Conservation (phyloP, 2,888 invertebrate species). For the Brenthis ino region DNA sequence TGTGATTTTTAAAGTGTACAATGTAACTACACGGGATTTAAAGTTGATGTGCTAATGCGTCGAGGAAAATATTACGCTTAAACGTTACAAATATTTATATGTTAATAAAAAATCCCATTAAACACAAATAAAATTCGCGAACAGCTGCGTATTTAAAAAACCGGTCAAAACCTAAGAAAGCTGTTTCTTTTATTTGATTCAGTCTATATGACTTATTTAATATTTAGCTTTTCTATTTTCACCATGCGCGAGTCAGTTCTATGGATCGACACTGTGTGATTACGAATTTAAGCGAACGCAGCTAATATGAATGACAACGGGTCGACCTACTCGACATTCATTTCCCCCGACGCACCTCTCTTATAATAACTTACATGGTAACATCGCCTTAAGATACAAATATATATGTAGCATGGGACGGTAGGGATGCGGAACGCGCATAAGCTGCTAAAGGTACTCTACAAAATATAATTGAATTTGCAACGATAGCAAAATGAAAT, state of each 20-base stretch:
- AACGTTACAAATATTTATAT: not conserved
- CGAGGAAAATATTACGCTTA: too few species aligned
- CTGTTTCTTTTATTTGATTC: too few species aligned
- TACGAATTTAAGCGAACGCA: conserved; percentile 79
- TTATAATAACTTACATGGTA: conserved; percentile 80
- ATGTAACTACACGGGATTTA: conserved; percentile 39
- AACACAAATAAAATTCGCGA: too few species aligned
- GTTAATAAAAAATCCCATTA: not conserved
- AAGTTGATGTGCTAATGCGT: conserved; percentile 13
- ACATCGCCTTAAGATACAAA: conserved; percentile 73
- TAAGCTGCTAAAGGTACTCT: conserved; percentile 37
- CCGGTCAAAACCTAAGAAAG: too few species aligned
- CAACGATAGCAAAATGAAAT: conserved; percentile 32
- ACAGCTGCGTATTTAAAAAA: too few species aligned
- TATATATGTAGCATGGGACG: conserved; percentile 51
- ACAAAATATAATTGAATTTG: conserved; percentile 43
- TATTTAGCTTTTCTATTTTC: too few species aligned
- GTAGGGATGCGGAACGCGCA: conserved; percentile 46
- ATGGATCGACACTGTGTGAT: conserved; percentile 74
- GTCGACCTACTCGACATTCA: conserved; percentile 80
- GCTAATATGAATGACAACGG: conserved; percentile 83
- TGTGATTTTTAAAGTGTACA: conserved; percentile 55
- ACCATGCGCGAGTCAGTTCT: conserved; percentile 48
- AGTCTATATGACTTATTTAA: too few species aligned
- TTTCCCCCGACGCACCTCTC: conserved; percentile 80